Percentiles rank a stretch among this genome's conserved stretches.
Conservation (phyloP, 2,113 vertebrate species). For the Myocastor coypus region DNA sequence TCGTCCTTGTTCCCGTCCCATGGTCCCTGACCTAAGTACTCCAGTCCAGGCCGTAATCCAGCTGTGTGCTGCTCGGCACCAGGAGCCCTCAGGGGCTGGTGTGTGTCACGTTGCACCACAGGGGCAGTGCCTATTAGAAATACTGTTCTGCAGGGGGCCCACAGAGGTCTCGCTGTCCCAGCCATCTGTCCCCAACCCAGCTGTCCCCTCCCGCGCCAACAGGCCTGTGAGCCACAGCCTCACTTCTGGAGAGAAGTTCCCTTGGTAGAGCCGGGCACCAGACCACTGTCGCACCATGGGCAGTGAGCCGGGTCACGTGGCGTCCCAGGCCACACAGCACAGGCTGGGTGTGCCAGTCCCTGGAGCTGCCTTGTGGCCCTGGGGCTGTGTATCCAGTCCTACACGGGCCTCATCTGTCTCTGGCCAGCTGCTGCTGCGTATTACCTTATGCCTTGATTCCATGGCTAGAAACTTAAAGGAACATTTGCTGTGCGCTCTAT, state of each 20-base stretch:
- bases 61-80: not conserved
- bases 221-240: not conserved
- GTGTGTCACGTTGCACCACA: not conserved
- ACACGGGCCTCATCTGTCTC: fast-evolving
- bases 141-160: not conserved
- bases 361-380: not conserved
- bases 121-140: too few relatives aligned
- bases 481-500: not conserved
- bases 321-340: not conserved
- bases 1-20: not conserved
- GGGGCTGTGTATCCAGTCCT: not conserved
- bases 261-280: not conserved
- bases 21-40: not conserved
- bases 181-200: not conserved
- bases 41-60: not conserved
- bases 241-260: not conserved
- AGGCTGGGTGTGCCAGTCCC: not conserved
- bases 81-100: not conserved
- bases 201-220: not conserved
- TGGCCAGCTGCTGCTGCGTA: fast-evolving
- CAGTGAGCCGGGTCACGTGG: not conserved
- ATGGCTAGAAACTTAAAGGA: not conserved
- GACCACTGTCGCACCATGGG: not conserved
- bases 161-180: not conserved
- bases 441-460: not conserved